phyloP scores from a whole-genome alignment of 2,888 invertebrate species.

The Embidobia sp. region DNA sequence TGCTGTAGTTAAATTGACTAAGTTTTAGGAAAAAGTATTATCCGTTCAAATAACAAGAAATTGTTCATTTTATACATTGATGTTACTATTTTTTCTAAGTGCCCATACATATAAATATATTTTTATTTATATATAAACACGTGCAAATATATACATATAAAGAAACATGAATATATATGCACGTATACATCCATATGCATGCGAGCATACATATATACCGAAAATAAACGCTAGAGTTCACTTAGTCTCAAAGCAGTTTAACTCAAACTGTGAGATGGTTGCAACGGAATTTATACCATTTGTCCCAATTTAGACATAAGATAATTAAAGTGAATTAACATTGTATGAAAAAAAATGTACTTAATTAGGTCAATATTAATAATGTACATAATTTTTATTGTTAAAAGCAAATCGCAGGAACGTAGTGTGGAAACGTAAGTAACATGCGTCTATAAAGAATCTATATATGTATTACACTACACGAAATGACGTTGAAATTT shows the following conservation, averaged over 20 bases:
- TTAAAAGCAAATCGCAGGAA: constrained; percentile 19
- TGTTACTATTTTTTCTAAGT: too few species aligned
- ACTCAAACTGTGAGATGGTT: constrained; percentile 31
- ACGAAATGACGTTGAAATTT: too few species aligned
- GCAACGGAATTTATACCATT: constrained; percentile 21
- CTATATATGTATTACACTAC: background rate
- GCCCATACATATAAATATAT: too few species aligned
- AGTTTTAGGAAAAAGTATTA: too few species aligned
- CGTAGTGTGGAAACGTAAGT: constrained; percentile 38
- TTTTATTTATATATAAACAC: too few species aligned
- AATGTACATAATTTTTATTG: constrained; percentile 16
- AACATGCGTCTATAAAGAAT: background rate
- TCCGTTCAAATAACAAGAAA: too few species aligned
- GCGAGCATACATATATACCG: too few species aligned
- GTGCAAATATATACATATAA: too few species aligned
- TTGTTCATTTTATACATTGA: too few species aligned
- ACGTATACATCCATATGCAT: too few species aligned
- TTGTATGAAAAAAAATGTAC: constrained; percentile 7
- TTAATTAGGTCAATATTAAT: constrained; percentile 7
- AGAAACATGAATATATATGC: too few species aligned
- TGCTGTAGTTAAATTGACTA: too few species aligned
- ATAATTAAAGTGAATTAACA: background rate
- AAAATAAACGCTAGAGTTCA: constrained; percentile 46
- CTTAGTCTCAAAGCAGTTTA: constrained; percentile 25
- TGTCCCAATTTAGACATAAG: background rate